Percentiles rank a stretch among this genome's conserved stretches.
These are phyloP conservation scores for Pogonomyrmex californicus DNA, from an alignment of 1,140 invertebrate genomes.

Conservation along the genomic window DNA sequence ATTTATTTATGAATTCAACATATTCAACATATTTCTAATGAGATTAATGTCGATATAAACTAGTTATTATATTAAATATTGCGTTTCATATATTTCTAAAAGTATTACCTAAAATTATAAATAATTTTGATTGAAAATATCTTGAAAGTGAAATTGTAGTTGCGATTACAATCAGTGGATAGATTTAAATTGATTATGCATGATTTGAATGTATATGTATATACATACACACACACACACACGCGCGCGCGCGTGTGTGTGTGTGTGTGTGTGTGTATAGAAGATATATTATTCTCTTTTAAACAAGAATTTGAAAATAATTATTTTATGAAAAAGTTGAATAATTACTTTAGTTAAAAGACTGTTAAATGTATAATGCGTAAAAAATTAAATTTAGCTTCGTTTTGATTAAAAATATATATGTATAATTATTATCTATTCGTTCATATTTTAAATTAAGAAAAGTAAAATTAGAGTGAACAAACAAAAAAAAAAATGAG, in stretches of 20 bases:
- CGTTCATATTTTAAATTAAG: not conserved
- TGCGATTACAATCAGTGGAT: not conserved
- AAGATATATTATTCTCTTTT: too few species aligned
- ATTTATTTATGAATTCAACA: too few species aligned
- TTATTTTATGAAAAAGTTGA: not conserved
- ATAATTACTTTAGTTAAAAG: not conserved
- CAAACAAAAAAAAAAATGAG: not conserved
- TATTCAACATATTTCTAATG: not conserved
- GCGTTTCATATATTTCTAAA: not conserved
- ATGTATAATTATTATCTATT: not conserved
- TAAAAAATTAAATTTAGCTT: not conserved
- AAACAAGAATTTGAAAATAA: not conserved
- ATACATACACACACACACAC: too few species aligned
- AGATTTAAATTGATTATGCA: too few species aligned
- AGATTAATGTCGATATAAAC: not conserved
- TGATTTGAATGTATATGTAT: too few species aligned
- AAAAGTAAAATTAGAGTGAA: not conserved
- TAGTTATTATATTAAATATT: not conserved
- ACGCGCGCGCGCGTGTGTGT: too few species aligned
- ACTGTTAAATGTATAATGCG: not conserved
- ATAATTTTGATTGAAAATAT: slow-evolving; percentile 11
- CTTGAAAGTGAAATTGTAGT: not conserved
- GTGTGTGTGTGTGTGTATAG: too few species aligned
- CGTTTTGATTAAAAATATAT: not conserved
- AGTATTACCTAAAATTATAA: not conserved